Percentiles rank a stretch among this genome's conserved stretches.
phyloP scores from a whole-genome alignment of 2,797 vertebrate genomes.

The Acipenser transmontanus region DNA sequence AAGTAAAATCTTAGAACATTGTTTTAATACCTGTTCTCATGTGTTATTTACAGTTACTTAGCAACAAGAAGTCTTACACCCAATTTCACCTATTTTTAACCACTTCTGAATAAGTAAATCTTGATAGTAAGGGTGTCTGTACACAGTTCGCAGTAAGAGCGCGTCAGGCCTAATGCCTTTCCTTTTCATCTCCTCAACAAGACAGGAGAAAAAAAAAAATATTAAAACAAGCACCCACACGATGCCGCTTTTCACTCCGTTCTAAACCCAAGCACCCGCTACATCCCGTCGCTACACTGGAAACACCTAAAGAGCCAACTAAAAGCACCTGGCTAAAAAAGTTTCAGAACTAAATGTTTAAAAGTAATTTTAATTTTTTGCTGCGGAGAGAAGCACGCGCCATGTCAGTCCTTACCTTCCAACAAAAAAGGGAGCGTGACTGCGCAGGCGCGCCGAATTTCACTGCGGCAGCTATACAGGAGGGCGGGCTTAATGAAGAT shows the following conservation, averaged over 20 bases:
- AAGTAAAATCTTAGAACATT: no score
- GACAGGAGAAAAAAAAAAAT: slow-evolving; percentile 21
- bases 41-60: no score
- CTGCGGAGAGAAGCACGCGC: slow-evolving; percentile 57
- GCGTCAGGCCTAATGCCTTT: slow-evolving; percentile 54
- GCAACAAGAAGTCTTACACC: no score
- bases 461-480: slow-evolving; percentile 60
- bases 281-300: background rate
- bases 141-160: slow-evolving; percentile 17
- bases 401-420: slow-evolving; percentile 77
- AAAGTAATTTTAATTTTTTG: slow-evolving; percentile 25
- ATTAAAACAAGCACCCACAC: slow-evolving; percentile 39
- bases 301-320: slow-evolving; percentile 9
- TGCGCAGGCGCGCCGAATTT: slow-evolving; percentile 59
- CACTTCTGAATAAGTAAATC: no score
- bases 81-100: no score
- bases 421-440: slow-evolving; percentile 60
- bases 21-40: no score
- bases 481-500: slow-evolving; percentile 23
- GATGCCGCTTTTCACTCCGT: slow-evolving; percentile 17
- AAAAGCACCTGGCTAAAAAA: slow-evolving; percentile 5
- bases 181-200: slow-evolving; percentile 34
- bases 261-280: background rate
- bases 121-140: no score
- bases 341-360: background rate